Conservation (phyloP, 2,113 vertebrate genomes). For the Gymnobelideus leadbeateri region DNA sequence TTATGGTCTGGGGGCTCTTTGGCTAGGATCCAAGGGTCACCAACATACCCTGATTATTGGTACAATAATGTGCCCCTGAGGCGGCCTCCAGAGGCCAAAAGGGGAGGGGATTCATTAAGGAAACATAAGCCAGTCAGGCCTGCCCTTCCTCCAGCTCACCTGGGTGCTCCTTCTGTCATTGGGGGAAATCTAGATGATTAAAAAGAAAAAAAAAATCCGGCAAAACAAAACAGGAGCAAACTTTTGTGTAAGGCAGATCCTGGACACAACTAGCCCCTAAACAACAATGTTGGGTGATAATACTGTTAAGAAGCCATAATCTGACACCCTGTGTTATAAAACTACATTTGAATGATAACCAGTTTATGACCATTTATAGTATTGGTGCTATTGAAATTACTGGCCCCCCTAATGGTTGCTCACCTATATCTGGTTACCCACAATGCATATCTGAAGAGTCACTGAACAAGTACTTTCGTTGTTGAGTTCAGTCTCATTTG, state of each 20-base stretch:
- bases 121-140: constrained; percentile 79
- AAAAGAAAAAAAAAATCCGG: constrained; percentile 62
- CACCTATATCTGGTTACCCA: not conserved
- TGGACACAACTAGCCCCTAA: not conserved
- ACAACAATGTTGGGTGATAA: not conserved
- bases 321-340: not conserved
- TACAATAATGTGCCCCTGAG: constrained; percentile 67
- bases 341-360: not conserved
- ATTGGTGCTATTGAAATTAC: not conserved
- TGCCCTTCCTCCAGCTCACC: constrained; percentile 77
- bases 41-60: constrained; percentile 56
- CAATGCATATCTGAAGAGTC: not conserved
- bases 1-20: constrained; percentile 35
- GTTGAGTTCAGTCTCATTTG: not conserved
- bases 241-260: not conserved
- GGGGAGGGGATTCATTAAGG: constrained; percentile 69
- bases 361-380: not conserved
- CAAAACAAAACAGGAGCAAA: not conserved
- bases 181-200: constrained; percentile 65
- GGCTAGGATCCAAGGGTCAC: constrained; percentile 50
- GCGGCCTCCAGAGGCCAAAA: constrained; percentile 66
- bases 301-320: not conserved
- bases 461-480: not conserved
- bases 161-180: constrained; percentile 64
- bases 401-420: not conserved